Percentiles rank a stretch among this genome's conserved stretches.
Evolutionary conservation across 2,797 vertebrate species (phyloP).

Genomic region (Clarias pachynema): DNA sequence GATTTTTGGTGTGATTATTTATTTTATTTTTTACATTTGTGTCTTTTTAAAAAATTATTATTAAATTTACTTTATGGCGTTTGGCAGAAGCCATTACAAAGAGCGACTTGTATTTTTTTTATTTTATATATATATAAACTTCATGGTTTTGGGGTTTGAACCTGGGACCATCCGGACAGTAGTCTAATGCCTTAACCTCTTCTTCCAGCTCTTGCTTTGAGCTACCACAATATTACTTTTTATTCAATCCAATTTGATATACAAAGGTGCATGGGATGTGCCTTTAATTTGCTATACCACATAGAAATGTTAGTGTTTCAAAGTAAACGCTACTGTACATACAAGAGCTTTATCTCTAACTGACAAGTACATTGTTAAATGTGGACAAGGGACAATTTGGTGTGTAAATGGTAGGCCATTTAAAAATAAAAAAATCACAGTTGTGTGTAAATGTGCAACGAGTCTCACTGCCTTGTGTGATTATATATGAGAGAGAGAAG

Average conservation of each 20-base stretch:
- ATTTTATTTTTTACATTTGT: background rate
- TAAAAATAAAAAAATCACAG: background rate
- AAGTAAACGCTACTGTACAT: background rate
- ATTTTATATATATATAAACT: too few species aligned
- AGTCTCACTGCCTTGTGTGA: constrained; percentile 5
- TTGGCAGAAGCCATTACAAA: too few species aligned
- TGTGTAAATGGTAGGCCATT: background rate
- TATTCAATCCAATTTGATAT: background rate
- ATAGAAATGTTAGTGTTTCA: background rate
- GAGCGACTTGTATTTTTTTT: background rate
- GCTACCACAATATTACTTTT: too few species aligned
- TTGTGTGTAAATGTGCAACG: background rate
- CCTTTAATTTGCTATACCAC: background rate
- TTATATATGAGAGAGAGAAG: background rate
- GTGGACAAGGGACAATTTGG: background rate
- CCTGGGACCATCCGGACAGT: too few species aligned
- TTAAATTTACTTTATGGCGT: background rate
- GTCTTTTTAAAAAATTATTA: background rate
- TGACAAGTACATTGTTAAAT: background rate
- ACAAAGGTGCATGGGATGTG: background rate
- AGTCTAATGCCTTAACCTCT: too few species aligned
- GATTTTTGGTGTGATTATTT: background rate
- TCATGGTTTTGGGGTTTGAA: too few species aligned
- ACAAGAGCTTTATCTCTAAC: background rate
- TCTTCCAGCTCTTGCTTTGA: too few species aligned